Evolutionary conservation across 2,113 vertebrate genomes (phyloP).

Genomic region (Cynoglossus semilaevis): DNA sequence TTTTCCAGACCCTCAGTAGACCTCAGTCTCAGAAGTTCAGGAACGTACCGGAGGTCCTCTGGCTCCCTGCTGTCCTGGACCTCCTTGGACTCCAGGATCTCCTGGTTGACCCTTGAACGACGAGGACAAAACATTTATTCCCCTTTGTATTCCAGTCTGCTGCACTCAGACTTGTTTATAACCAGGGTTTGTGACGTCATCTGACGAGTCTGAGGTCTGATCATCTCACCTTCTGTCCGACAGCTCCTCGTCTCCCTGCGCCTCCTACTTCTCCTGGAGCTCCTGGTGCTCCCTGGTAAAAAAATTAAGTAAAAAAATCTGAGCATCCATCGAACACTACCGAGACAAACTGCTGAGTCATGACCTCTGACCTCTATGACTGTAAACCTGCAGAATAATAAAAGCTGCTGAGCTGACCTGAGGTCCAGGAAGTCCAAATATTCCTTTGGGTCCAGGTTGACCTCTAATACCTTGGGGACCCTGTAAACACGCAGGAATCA

Average conservation of each 20-base stretch:
- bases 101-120: constrained; percentile 80
- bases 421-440: constrained; percentile 59
- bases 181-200: not conserved
- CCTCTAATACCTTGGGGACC: constrained; percentile 57
- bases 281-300: constrained; percentile 68
- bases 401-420: constrained; percentile 43
- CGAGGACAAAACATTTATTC: not conserved
- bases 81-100: constrained; percentile 72
- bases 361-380: not conserved
- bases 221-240: constrained; percentile 79
- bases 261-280: constrained; percentile 53
- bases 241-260: constrained; percentile 71
- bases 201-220: not conserved
- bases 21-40: not conserved
- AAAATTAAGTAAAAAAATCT: not conserved
- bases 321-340: not conserved
- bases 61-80: constrained; percentile 67
- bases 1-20: no score
- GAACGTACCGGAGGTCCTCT: constrained; percentile 79
- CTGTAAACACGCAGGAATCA: constrained; percentile 54
- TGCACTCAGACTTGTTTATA: not conserved
- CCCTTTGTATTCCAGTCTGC: not conserved
- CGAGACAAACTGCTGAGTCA: not conserved
- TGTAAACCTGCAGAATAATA: not conserved
- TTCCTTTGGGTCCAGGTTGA: constrained; percentile 56